Conservation (phyloP, 2,797 vertebrate genomes). For the Nyctalus aviator region DNA sequence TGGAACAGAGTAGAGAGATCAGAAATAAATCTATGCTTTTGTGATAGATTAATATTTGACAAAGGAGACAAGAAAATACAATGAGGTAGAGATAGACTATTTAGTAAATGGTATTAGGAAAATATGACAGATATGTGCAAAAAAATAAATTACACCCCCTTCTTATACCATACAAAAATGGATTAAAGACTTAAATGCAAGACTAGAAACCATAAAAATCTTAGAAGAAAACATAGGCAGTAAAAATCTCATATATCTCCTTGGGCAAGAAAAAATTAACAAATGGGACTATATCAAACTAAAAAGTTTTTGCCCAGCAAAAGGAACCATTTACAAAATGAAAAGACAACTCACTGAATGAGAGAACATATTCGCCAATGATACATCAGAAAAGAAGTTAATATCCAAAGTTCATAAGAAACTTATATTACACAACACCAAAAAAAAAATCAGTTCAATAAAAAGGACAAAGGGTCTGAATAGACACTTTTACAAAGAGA, state of each 20-base stretch:
- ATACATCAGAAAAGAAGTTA: neutral
- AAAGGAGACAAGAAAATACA: neutral
- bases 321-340: neutral
- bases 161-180: neutral
- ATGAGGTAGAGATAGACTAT: neutral
- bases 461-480: neutral
- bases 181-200: neutral
- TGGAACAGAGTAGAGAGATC: neutral
- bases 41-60: neutral
- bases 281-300: neutral
- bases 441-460: neutral
- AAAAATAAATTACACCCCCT: neutral
- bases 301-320: neutral
- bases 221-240: neutral
- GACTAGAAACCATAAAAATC: neutral
- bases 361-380: neutral
- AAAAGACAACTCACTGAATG: neutral
- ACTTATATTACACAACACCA: neutral
- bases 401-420: neutral
- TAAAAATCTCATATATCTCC: neutral
- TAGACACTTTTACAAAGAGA: neutral
- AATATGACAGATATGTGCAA: neutral
- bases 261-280: neutral
- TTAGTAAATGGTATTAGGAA: neutral
- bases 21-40: neutral